Evolutionary conservation across 2,888 invertebrate species (phyloP), one percentile per base, ranked within the genome.

Genomic region (Saturnia pavonia): DNA sequence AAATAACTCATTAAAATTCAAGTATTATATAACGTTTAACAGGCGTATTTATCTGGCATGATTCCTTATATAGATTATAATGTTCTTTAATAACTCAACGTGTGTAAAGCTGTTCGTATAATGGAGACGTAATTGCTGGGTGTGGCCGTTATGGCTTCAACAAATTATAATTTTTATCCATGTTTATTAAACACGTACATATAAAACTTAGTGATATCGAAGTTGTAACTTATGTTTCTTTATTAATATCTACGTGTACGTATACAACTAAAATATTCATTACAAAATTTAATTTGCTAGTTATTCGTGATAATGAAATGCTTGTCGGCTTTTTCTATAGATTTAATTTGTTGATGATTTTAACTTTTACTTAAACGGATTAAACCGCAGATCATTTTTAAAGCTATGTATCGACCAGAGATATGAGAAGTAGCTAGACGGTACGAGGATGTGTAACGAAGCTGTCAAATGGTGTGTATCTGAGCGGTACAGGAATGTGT

Each of bases 41-140:
- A 71, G 67, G 6, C 66, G 68, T 40, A 68, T 65, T 70, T 70
- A 68, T 70, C 70, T 54, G 57, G 42, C 71, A 73, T 78, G 81
- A 85, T 85, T 80, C 85, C 85, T 80, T 85, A 79, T 82, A 82
- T 70, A 79, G 83, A 78, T 75, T 71, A 79, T 80, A 60, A 72
- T 69, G 69, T 75, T 71, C 74, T 75, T 73, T 80, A 77, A 77
- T 80, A 78, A 75, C 74, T 70, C 63, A 25, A 69, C 69, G 72
- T 71, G 72, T 71, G 75, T 80, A 85, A 57, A 80, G 78, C 77
- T 81, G 82, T 82, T 81, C 81, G 83, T 80, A 85, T 86, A 88
- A 88, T 87, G 82, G 80, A 83, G 80, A 80, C 78, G 83, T 90
- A 89, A 90, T 88, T 87, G 86, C 85, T 75, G 86, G 88, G 87